A percentile compares a stretch with the other conserved stretches of the same genome.
These are phyloP conservation scores for Macrobrachium rosenbergii DNA, from an alignment of 1,140 invertebrate species.

Conservation along the genomic window DNA sequence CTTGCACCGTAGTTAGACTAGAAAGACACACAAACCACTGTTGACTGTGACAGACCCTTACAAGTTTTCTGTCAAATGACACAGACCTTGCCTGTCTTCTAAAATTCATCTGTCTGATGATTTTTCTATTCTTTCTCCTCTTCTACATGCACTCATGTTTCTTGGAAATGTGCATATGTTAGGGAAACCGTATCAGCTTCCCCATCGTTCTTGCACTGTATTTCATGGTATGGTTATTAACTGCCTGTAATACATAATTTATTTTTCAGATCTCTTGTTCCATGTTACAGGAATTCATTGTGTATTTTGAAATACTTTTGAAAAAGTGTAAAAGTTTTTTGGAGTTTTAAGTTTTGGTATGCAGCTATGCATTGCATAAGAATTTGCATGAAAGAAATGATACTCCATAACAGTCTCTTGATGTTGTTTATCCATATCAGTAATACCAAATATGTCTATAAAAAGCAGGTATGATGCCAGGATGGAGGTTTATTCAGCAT, in stretches of 20 bases:
- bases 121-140: not conserved
- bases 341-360: not conserved
- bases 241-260: not conserved
- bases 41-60: slow-evolving; percentile 14
- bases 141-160: not conserved
- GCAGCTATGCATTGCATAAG: too few relatives aligned
- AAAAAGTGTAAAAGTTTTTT: not conserved
- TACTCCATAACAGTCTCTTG: too few relatives aligned
- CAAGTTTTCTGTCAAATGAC: not conserved
- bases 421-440: too few relatives aligned
- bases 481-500: too few relatives aligned
- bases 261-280: slow-evolving; percentile 11
- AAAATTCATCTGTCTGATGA: not conserved
- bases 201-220: not conserved
- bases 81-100: not conserved
- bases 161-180: too few relatives aligned
- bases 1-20: slow-evolving; percentile 37
- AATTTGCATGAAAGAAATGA: too few relatives aligned
- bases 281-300: too few relatives aligned
- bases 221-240: too few relatives aligned
- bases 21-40: slow-evolving; percentile 28
- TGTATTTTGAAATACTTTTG: not conserved
- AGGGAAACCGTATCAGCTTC: not conserved
- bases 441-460: too few relatives aligned
- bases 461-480: too few relatives aligned